phyloP scores from a whole-genome alignment of 2,113 vertebrate species.

The Anolis carolinensis region DNA sequence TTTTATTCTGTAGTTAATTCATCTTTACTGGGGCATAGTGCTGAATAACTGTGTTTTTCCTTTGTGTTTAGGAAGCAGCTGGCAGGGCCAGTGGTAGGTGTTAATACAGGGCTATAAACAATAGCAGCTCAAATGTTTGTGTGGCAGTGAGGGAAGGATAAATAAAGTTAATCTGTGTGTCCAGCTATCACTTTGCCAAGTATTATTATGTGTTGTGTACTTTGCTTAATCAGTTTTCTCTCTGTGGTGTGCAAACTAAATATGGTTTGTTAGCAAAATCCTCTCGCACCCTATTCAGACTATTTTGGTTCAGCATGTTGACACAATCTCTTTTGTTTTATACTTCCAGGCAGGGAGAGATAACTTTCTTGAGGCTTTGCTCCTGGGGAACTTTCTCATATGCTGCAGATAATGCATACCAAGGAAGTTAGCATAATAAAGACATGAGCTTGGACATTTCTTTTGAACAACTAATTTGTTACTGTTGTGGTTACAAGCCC shows the following conservation, averaged over 20 bases:
- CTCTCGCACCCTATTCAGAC: neutral
- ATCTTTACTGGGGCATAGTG: neutral
- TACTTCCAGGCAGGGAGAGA: neutral
- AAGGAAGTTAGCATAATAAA: neutral
- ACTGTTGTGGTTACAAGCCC: neutral
- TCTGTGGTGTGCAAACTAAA: neutral
- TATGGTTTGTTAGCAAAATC: neutral
- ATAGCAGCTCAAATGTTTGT: conserved; percentile 3
- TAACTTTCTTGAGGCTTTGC: neutral
- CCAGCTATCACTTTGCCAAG: conserved; percentile 31
- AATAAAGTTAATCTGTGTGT: conserved; percentile 37
- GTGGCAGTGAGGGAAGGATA: conserved; percentile 10
- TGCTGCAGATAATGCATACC: neutral
- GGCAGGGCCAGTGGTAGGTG: conserved; percentile 13
- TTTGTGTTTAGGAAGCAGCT: conserved; percentile 24
- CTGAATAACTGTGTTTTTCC: neutral
- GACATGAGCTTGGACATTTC: neutral
- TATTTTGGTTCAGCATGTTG: neutral
- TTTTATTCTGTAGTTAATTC: neutral
- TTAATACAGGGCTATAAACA: neutral
- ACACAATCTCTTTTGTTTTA: neutral
- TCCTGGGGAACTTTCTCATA: neutral
- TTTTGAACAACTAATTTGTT: too few species aligned
- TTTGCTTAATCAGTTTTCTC: conserved; percentile 34
- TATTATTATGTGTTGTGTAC: conserved; percentile 9